phyloP scores from a whole-genome alignment of 2,113 vertebrate genomes.

The Cnemophilus loriae region DNA sequence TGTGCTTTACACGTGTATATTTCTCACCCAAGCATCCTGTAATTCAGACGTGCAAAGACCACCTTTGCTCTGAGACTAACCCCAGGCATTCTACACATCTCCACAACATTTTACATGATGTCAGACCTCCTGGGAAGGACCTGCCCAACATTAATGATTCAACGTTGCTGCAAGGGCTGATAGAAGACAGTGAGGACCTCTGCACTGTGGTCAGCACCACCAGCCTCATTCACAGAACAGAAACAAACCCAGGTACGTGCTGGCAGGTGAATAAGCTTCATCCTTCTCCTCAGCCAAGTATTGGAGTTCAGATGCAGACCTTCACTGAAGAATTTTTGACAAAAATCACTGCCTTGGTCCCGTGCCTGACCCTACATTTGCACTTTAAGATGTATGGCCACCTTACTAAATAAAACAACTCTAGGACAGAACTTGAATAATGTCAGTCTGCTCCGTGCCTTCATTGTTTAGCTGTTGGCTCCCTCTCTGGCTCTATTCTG shows the following conservation, averaged over 20 bases:
- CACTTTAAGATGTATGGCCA: neutral
- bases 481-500: neutral
- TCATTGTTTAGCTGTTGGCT: neutral
- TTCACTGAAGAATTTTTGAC: neutral
- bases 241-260: neutral
- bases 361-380: neutral
- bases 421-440: neutral
- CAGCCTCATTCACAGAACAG: neutral
- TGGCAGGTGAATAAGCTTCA: neutral
- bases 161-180: neutral
- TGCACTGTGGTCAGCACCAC: neutral
- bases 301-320: neutral
- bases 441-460: neutral
- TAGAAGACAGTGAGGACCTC: neutral
- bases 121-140: neutral
- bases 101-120: neutral
- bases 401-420: neutral
- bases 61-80: neutral
- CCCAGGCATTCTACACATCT: neutral
- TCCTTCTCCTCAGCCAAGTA: neutral
- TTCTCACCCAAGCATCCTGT: neutral
- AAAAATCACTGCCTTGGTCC: neutral
- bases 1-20: neutral
- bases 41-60: neutral
- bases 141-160: neutral